A percentile compares a stretch with the other conserved stretches of the same genome.
phyloP scores from a whole-genome alignment of 2,113 vertebrate genomes.

The Calonectris borealis region DNA sequence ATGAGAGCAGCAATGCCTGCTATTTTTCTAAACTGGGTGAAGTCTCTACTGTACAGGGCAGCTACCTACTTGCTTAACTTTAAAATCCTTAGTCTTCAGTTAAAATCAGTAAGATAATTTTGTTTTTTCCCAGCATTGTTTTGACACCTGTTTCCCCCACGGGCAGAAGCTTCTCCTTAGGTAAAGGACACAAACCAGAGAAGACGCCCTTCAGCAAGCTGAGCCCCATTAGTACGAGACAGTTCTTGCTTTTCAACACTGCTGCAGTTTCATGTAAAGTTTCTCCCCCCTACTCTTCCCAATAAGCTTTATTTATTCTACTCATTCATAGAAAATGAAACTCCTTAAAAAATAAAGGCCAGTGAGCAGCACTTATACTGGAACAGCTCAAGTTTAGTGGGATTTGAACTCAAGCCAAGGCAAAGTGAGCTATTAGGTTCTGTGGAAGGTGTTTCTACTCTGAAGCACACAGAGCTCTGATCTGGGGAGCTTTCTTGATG shows the following conservation, averaged over 20 bases:
- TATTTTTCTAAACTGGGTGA: background rate
- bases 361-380: background rate
- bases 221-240: accelerated
- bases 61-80: background rate
- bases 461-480: background rate
- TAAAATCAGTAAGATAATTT: background rate
- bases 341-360: background rate
- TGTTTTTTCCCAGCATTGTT: background rate
- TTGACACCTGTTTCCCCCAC: background rate
- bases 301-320: background rate
- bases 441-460: background rate
- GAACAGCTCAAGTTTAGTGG: background rate
- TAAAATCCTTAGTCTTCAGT: background rate
- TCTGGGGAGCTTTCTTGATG: background rate
- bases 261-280: background rate
- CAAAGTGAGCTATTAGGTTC: background rate
- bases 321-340: background rate
- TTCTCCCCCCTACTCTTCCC: background rate
- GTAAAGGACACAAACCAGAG: background rate
- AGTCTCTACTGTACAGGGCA: background rate
- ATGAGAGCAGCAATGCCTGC: background rate
- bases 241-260: background rate
- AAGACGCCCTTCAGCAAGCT: background rate
- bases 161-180: background rate
- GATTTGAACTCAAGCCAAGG: background rate